phyloP scores from a whole-genome alignment of 1,140 invertebrate species.

The Hypothenemus hampei region DNA sequence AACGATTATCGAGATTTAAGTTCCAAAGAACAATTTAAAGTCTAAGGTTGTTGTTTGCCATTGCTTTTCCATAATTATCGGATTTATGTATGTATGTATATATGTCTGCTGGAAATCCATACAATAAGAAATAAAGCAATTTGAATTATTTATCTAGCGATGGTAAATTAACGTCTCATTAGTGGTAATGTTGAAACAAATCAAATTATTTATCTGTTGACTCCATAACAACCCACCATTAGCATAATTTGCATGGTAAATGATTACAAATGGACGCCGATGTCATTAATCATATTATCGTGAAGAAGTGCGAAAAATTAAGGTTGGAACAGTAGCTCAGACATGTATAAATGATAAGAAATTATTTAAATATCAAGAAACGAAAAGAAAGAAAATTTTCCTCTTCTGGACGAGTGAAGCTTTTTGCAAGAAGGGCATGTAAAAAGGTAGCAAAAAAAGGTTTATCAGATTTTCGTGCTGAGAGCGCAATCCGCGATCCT shows the following conservation, averaged over 20 bases:
- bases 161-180: conserved; percentile 10
- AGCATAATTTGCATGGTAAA: conserved; percentile 15
- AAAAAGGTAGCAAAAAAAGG: conserved; percentile 12
- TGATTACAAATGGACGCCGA: conserved; percentile 9
- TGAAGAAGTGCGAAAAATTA: background rate
- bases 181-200: conserved; percentile 9
- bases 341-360: background rate
- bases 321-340: background rate
- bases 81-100: too few relatives aligned
- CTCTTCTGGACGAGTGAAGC: background rate
- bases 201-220: conserved; percentile 9
- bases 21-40: too few relatives aligned
- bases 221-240: conserved; percentile 5
- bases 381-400: background rate
- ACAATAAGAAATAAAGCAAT: too few relatives aligned
- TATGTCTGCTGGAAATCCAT: too few relatives aligned
- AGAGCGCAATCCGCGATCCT: conserved; percentile 12
- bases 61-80: too few relatives aligned
- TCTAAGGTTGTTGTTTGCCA: too few relatives aligned
- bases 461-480: conserved; percentile 13
- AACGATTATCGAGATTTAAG: too few relatives aligned
- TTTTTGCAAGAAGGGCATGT: background rate
- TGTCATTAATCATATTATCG: conserved; percentile 8
- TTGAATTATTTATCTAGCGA: too few relatives aligned
- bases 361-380: background rate